Evolutionary conservation across 2,888 invertebrate genomes (phyloP), one percentile per base, ranked within the genome.

Genomic region (Synanthedon tipuliformis): DNA sequence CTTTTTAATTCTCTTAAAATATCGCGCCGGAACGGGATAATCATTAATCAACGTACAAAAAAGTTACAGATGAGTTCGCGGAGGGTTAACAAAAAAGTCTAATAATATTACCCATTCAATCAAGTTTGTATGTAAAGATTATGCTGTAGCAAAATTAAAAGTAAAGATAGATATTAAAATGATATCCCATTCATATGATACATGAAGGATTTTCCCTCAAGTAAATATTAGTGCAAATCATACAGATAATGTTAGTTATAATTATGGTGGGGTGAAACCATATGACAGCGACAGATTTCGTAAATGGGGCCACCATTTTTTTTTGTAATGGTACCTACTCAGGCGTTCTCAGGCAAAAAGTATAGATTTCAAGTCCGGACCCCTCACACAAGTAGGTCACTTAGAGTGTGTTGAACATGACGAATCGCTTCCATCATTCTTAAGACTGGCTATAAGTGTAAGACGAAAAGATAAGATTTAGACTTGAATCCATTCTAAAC

Each of bases 341-440:
- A 62, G 65, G 64, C 63, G 65, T 67, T 68, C 68, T 57, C 63
- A 61, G 66, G 60, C 73, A 73, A 69, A 63, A 57, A 63, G 64
- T 51, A 41, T 45, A 41, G 54, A 49, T 55, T 53, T 52, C 53
- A 48, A 57, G 58, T 56, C 60, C 56, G 61, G 55, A 66, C 61
- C 68, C 69, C 73, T 65, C 64, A 61, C 66, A 56, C 69, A 80
- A 79, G 73, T 79, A 73, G 80, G 80, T 80, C 80, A 80, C 68
- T 70, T 71, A 73, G 27, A 50, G 18, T 16, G 71, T 66, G 65
- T 69, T 67, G 71, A 75, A 75, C 80, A 81, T 82, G 82, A 82
- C 75, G 74, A 79, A 82, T 81, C 76, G 68, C 75, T 71, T 65
- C 71, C 80, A 81, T 83, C 81, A 73, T 71, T 81, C 75, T 77